Base-by-base conservation (phyloP, 1,140 invertebrate genomes). In the Maconellicoccus hirsutus region DNA sequence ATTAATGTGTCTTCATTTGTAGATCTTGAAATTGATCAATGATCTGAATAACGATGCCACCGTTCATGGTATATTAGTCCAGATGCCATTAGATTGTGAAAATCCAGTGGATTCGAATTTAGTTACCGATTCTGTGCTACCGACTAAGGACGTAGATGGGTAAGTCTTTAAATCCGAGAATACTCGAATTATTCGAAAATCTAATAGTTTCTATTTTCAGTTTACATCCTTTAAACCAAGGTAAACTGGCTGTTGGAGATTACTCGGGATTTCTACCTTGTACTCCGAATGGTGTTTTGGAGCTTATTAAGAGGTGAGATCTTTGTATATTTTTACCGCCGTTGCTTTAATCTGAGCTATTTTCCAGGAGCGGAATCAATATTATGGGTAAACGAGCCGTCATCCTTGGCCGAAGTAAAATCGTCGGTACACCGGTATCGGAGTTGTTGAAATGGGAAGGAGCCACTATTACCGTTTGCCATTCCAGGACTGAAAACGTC, bases 391-490 rank as follows among this genome's bases (percentile, higher is more conserved):
- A 90, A 38, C 84, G 85, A 70, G 95, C 94, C 12, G 96, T 99
- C 16, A 95, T 99, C 10, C 78, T 99, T 52, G 97, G 97, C 2
- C 84, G 96, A 73, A 98, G 95, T 79, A 96, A 98, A 82, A 98
- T 99, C 77, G 96, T 99, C 4, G 97, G 97, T 23, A 93, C 94
- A 0, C 97, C 97, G 0, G 90, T 92, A 70, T 86, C 94, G 0
- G 94, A 98, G 81, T 81, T 99, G 12, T 83, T 99, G 7, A 93
- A 96, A 79, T 99, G 96, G 96, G 86, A 96, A 71, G 84, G 99
- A 82, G 95, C 95, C 0, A 98, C 96, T 1, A 95, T 98, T 0
- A 98, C 94, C 8, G 86, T 97, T 33, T 98, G 96, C 76, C 97
- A 99, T 81, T 98, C 96, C 0, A 92, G 87, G 81, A 98, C 96